Evolutionary conservation across 2,888 invertebrate species (phyloP).

Genomic region (Nephrocerus scutellatus): DNA sequence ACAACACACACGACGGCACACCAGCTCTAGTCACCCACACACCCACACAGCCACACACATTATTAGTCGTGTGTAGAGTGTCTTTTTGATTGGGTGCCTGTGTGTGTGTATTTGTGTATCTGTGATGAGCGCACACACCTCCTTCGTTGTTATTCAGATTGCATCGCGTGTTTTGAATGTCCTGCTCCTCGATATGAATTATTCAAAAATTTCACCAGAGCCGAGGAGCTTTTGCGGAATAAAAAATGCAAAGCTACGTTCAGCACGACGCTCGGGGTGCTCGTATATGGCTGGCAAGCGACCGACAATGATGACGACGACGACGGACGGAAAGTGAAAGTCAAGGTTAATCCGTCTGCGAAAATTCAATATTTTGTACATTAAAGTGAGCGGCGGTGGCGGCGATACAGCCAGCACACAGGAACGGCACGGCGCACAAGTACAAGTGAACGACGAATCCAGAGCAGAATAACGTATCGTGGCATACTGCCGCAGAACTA

Average conservation of each 20-base stretch:
- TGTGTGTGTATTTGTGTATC: constrained; percentile 1
- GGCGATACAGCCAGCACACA: constrained; percentile 1
- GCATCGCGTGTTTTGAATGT: constrained; percentile 48
- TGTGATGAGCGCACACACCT: constrained; percentile 15
- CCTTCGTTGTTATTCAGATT: constrained; percentile 41
- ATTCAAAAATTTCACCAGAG: constrained; percentile 39
- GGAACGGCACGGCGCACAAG: neutral
- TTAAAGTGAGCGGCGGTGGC: constrained; percentile 27
- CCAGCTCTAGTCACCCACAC: too few relatives aligned
- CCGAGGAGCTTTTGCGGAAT: constrained; percentile 14
- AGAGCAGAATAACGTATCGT: too few relatives aligned
- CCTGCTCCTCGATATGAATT: constrained; percentile 47
- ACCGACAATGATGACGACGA: too few relatives aligned
- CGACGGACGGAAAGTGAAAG: constrained; percentile 42
- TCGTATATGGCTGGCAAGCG: too few relatives aligned
- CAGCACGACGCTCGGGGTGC: too few relatives aligned
- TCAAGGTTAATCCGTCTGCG: constrained; percentile 47
- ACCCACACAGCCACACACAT: too few relatives aligned
- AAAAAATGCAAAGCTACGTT: too few relatives aligned
- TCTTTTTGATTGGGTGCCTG: too few relatives aligned
- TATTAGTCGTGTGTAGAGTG: too few relatives aligned
- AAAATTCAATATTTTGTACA: constrained; percentile 43
- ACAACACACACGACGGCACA: neutral
- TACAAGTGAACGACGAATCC: too few relatives aligned
- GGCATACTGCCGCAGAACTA: too few relatives aligned